phyloP scores from a whole-genome alignment of 2,113 vertebrate genomes.

The Pelvicachromis taeniatus region DNA sequence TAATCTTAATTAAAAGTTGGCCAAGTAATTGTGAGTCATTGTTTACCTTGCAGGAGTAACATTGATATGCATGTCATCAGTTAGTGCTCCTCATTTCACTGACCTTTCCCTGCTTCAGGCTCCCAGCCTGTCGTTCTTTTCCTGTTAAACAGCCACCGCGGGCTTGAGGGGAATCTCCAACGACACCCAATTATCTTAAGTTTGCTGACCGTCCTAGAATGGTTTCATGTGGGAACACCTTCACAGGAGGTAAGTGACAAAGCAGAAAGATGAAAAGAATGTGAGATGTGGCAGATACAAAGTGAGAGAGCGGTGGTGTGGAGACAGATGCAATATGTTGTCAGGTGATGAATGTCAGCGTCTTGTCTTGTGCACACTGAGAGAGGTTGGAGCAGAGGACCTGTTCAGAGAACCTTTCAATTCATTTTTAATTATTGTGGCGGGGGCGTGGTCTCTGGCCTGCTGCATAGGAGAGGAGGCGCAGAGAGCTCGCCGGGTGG shows the following conservation, averaged over 20 bases:
- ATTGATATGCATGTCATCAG: constrained; percentile 79
- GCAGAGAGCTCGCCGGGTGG: no score
- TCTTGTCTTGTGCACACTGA: background rate
- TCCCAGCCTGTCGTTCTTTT: constrained; percentile 38
- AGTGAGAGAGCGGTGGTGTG: background rate
- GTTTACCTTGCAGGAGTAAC: constrained; percentile 85
- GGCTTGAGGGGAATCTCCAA: constrained; percentile 30
- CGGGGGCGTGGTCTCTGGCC: no score
- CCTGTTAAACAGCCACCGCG: constrained; percentile 29
- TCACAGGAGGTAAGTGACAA: constrained; percentile 15
- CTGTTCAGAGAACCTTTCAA: background rate
- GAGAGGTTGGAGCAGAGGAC: no score
- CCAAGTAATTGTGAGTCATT: constrained; percentile 88
- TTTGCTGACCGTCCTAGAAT: constrained; percentile 52
- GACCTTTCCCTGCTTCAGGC: constrained; percentile 50
- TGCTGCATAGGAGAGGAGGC: no score
- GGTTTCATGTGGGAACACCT: constrained; percentile 52
- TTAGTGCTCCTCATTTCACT: constrained; percentile 50
- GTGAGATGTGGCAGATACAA: background rate
- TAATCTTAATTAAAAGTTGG: constrained; percentile 94
- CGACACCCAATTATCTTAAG: constrained; percentile 49
- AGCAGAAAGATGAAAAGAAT: constrained; percentile 12
- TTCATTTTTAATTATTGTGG: background rate
- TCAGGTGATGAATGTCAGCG: background rate
- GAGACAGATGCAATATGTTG: background rate